These are phyloP conservation scores for Florisuga fusca DNA, from an alignment of 2,797 vertebrate genomes.

Conservation along the genomic window DNA sequence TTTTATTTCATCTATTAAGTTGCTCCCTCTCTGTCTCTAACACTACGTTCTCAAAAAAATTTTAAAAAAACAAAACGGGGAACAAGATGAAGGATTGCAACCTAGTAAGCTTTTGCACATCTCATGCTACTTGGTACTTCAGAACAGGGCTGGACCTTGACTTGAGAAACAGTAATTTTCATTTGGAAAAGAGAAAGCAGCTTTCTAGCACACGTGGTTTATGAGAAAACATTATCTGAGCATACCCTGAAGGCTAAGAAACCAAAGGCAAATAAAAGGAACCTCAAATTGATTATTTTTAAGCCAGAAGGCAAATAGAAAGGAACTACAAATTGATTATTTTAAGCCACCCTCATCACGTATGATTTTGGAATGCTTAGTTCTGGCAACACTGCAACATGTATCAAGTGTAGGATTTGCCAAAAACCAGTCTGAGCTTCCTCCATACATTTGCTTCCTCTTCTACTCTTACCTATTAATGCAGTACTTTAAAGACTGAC, in stretches of 20 bases:
- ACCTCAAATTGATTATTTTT: slow-evolving; percentile 58
- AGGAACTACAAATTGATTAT: slow-evolving; percentile 48
- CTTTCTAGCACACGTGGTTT: slow-evolving; percentile 36
- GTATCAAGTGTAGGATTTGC: background rate
- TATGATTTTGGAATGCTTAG: slow-evolving; percentile 33
- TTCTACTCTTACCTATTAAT: background rate
- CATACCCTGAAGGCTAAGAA: slow-evolving; percentile 15
- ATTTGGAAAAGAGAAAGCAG: slow-evolving; percentile 36
- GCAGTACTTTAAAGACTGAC: background rate
- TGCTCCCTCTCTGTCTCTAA: background rate
- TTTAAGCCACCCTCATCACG: slow-evolving; percentile 40
- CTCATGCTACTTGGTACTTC: background rate
- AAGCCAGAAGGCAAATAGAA: slow-evolving; percentile 59
- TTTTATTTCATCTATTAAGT: background rate
- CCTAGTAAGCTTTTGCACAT: background rate
- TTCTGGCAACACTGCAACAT: background rate
- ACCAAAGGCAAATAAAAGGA: slow-evolving; percentile 59
- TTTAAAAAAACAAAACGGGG: background rate
- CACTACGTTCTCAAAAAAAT: background rate
- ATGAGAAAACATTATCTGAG: slow-evolving; percentile 57
- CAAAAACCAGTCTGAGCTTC: slow-evolving; percentile 22
- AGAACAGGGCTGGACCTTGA: background rate
- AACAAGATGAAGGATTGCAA: background rate
- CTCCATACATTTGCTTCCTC: background rate
- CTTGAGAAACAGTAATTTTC: background rate